Conservation (phyloP, 2,113 vertebrate species). For the Tetraodon nigroviridis region DNA sequence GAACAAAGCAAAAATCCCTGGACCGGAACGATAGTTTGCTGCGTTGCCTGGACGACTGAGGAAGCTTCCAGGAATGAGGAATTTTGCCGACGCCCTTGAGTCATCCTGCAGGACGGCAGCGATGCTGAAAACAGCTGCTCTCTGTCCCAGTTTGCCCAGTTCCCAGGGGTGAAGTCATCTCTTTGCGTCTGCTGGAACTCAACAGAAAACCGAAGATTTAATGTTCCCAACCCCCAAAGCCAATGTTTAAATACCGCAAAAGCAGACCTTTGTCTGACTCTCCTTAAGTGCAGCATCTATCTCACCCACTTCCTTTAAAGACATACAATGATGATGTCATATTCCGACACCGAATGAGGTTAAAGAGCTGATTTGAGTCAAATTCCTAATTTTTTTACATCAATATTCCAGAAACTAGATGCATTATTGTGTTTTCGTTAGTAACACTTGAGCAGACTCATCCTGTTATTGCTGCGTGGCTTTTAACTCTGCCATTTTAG, state of each 20-base stretch:
- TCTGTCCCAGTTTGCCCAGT: background rate
- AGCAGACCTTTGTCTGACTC: too few relatives aligned
- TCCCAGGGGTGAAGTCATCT: too few relatives aligned
- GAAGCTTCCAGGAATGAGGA: conserved; percentile 46
- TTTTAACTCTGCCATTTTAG: background rate
- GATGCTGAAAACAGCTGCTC: conserved; percentile 56
- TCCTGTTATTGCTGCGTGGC: background rate
- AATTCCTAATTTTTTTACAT: too few relatives aligned
- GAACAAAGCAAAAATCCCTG: conserved; percentile 14
- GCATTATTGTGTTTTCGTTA: background rate
- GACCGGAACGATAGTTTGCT: conserved; percentile 29
- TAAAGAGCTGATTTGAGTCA: too few relatives aligned
- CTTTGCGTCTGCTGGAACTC: background rate
- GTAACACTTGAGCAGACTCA: background rate
- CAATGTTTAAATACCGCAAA: too few relatives aligned
- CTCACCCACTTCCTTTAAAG: too few relatives aligned
- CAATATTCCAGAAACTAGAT: too few relatives aligned
- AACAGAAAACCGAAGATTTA: background rate
- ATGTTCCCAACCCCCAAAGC: background rate
- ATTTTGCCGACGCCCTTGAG: conserved; percentile 34
- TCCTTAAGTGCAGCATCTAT: too few relatives aligned
- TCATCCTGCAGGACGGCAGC: conserved; percentile 27
- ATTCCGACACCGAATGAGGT: too few relatives aligned
- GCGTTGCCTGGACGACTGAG: conserved; percentile 43
- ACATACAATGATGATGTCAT: too few relatives aligned